Base-by-base conservation (phyloP, 1,140 invertebrate genomes). In the Calliphora vicina region DNA sequence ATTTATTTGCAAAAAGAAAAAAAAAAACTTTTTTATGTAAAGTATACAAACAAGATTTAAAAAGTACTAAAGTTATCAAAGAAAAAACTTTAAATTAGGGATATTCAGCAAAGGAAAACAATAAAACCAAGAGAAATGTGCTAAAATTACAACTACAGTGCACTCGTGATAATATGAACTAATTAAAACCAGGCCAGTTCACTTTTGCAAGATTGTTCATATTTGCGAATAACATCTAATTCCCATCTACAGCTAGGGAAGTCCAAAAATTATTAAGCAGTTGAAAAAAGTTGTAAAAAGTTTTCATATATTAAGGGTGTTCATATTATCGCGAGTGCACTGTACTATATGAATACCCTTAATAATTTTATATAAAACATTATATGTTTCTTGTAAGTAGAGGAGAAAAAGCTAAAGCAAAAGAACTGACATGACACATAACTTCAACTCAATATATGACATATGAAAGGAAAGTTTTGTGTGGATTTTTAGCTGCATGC, bases 361-460 rank as follows among this genome's bases (percentile, higher is more conserved):
- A 57, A 57, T 57, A 57, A 6, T 17, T 57, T 1, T 15, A 0
- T 17, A 57, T 6, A 8, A 2, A 35, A 35, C 35, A 35, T 35
- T 8, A 10, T 10, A 35, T 35, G 35, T 2, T 35, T 35, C 4
- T 35, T 35, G 35, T 35, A 35, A 2, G 35, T 2, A 35, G 35
- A 8, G 35, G 1, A 0, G 1, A 78, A 45, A 43, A 26, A 76
- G 13, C n/a, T n/a, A n/a, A n/a, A n/a, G n/a, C n/a, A 43, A 76
- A 78, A 78, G 35, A 43, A 78, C 74, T 45, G 74, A 78, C 74
- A 45, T 45, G 74, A 78, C 74, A 45, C 35, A 78, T 43, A 78
- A 78, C 73, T 76, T 20, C 27, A 42, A 42, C 73, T 35, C 73
- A 76, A 35, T 42, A 76, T 76, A 17, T n/a, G 15, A 76, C 20